Evolutionary conservation across 2,113 vertebrate species (phyloP).

Genomic region (Oreocharis arfaki): DNA sequence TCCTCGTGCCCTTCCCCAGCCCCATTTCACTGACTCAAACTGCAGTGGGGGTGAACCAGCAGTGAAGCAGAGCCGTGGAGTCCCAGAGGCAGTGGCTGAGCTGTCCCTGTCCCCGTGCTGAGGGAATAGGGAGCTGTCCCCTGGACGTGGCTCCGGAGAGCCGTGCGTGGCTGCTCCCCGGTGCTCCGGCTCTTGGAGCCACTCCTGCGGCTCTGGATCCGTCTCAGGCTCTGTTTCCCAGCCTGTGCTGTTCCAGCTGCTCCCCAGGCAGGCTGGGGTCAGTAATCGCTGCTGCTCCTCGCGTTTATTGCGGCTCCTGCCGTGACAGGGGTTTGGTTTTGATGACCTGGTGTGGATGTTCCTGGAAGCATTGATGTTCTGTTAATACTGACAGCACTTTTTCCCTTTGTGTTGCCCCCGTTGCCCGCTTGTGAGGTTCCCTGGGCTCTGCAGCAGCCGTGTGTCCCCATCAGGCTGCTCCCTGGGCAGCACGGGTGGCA

Average conservation of each 20-base stretch:
- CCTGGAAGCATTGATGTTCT: neutral
- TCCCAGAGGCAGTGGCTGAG: too few relatives aligned
- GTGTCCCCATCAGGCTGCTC: neutral
- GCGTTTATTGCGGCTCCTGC: neutral
- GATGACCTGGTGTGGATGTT: neutral
- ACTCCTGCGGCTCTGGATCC: neutral
- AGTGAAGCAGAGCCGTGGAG: neutral
- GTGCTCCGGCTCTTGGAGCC: neutral
- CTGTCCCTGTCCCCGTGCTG: neutral
- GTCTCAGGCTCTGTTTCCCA: neutral
- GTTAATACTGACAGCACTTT: neutral
- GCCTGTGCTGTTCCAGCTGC: neutral
- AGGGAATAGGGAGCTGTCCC: neutral
- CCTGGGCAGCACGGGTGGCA: neutral
- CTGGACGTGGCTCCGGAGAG: neutral
- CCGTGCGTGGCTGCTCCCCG: rapidly evolving
- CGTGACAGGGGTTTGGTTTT: neutral
- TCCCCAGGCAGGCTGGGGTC: neutral
- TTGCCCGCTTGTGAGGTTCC: neutral
- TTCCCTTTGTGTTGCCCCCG: neutral
- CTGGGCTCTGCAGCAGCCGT: neutral
- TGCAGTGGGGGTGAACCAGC: neutral
- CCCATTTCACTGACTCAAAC: neutral
- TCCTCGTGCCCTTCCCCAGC: neutral
- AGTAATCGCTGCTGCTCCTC: neutral